Evolutionary conservation across 2,888 invertebrate genomes (phyloP).

Genomic region (Drosophila quasianomalipes): DNA sequence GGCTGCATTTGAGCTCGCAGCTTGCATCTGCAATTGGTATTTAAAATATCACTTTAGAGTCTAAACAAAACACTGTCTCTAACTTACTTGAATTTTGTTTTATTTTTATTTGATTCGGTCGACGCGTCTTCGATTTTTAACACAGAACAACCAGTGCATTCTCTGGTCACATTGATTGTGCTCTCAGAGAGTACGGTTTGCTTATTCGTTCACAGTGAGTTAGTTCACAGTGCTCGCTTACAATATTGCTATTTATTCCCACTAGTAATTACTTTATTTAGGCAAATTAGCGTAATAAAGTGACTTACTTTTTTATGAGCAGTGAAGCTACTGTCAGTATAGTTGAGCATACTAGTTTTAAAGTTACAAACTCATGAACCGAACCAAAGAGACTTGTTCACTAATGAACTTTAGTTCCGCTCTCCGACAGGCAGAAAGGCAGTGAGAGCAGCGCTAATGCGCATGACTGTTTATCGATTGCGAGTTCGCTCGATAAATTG

Average conservation of each 20-base stretch:
- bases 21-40: constrained; percentile 38
- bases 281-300: not conserved
- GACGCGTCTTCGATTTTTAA: constrained; percentile 39
- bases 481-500: constrained; percentile 31
- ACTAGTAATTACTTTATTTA: not conserved
- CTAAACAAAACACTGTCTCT: not conserved
- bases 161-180: constrained; percentile 40
- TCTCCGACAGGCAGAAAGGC: not conserved
- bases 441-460: constrained; percentile 13
- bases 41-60: not conserved
- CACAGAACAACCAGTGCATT: not conserved
- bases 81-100: constrained; percentile 1
- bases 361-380: not conserved
- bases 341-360: not conserved
- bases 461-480: constrained; percentile 51
- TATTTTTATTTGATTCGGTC: not conserved
- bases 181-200: not conserved
- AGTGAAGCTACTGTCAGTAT: not conserved
- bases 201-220: constrained; percentile 16
- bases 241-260: not conserved
- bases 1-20: constrained; percentile 1
- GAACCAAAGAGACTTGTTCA: constrained; percentile 1
- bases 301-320: not conserved
- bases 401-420: constrained; percentile 6
- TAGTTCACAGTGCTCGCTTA: constrained; percentile 10